phyloP scores from a whole-genome alignment of 2,113 vertebrate species.

The Brachypteracias leptosomus region DNA sequence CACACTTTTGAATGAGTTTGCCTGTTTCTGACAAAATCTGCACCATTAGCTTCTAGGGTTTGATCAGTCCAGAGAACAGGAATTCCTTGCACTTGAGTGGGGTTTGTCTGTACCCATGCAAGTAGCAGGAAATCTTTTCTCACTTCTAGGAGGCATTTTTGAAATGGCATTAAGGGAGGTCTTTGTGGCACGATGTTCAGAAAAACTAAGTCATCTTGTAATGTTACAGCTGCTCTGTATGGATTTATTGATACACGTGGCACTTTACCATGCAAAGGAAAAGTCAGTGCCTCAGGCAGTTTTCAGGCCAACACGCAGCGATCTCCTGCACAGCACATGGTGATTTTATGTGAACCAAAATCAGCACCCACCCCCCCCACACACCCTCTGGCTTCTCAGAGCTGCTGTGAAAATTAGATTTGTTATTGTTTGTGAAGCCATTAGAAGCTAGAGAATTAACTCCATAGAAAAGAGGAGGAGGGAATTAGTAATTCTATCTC shows the following conservation, averaged over 20 bases:
- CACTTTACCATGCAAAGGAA: background rate
- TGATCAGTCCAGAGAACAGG: background rate
- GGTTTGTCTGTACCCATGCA: background rate
- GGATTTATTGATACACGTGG: background rate
- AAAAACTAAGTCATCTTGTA: background rate
- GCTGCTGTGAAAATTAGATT: background rate
- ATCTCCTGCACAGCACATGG: background rate
- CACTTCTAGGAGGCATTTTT: background rate
- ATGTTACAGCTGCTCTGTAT: background rate
- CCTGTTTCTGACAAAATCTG: background rate
- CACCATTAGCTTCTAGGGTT: background rate
- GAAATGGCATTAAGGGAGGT: background rate
- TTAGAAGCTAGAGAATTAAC: background rate
- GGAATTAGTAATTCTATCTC: background rate
- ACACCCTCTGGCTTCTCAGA: too few species aligned
- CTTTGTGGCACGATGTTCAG: background rate
- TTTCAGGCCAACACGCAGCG: background rate
- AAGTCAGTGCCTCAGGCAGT: background rate
- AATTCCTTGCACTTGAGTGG: background rate
- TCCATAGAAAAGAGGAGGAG: background rate
- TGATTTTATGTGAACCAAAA: background rate
- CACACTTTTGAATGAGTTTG: background rate
- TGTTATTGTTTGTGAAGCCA: background rate
- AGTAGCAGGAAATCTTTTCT: background rate
- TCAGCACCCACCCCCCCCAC: background rate